A percentile compares a stretch with the other conserved stretches of the same genome.
Evolutionary conservation across 2,888 invertebrate species (phyloP).

Genomic region (Tridacna gigas): DNA sequence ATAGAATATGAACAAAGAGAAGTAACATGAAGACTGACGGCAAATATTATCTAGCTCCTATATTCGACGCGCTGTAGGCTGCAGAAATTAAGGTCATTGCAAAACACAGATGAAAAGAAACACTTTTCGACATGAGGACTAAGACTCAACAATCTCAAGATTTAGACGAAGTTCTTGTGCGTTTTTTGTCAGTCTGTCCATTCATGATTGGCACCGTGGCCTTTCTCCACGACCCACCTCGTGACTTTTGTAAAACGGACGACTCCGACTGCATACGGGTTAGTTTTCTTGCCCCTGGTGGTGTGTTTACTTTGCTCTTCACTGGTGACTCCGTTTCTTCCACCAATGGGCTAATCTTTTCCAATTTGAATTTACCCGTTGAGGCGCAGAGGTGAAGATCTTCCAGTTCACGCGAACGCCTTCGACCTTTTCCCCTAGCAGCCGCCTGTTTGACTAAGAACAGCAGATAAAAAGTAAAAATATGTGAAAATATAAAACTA

Average conservation of each 20-base stretch:
- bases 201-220: neutral
- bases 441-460: constrained; percentile 64
- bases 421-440: constrained; percentile 68
- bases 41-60: no score
- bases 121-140: no score
- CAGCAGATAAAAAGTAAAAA: no score
- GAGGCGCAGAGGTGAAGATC: constrained; percentile 75
- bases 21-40: no score
- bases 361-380: constrained; percentile 70
- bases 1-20: no score
- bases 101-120: no score
- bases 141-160: neutral
- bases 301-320: neutral
- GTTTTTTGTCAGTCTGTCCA: constrained; percentile 12
- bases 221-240: constrained; percentile 18
- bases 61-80: no score
- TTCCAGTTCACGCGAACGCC: constrained; percentile 78
- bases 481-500: neutral
- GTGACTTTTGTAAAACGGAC: constrained; percentile 5
- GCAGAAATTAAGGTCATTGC: no score
- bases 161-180: neutral
- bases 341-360: constrained; percentile 15
- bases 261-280: constrained; percentile 35
- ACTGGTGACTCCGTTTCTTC: constrained; percentile 22
- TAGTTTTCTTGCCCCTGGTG: constrained; percentile 21